phyloP scores from a whole-genome alignment of 1,140 invertebrate species.

The Dendroctonus ponderosae region DNA sequence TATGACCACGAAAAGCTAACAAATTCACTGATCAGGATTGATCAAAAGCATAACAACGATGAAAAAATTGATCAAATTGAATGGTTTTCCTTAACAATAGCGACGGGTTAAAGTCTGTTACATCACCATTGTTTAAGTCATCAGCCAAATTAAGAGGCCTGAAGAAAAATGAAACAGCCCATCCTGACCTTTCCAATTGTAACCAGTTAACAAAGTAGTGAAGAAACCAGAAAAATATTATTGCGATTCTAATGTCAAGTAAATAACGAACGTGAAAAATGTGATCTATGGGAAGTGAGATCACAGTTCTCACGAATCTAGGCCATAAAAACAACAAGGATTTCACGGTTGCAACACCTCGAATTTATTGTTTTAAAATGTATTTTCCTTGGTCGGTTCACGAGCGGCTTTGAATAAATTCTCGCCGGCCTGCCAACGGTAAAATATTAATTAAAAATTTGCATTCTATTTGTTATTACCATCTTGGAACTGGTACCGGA shows the following conservation, averaged over 20 bases:
- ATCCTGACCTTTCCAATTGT: too few relatives aligned
- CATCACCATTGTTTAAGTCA: too few relatives aligned
- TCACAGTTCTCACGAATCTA: slow-evolving; percentile 9
- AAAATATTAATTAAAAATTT: background rate
- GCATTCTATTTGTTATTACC: background rate
- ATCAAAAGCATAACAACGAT: too few relatives aligned
- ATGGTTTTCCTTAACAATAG: too few relatives aligned
- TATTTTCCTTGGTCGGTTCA: too few relatives aligned
- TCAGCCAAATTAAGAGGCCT: background rate
- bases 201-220: background rate
- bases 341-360: background rate
- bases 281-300: slow-evolving; percentile 5
- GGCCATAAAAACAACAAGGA: background rate
- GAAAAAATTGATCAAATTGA: too few relatives aligned
- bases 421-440: background rate
- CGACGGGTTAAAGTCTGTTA: too few relatives aligned
- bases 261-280: background rate
- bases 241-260: slow-evolving; percentile 8
- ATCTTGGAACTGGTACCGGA: background rate
- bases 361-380: slow-evolving; percentile 1
- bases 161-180: background rate
- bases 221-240: background rate
- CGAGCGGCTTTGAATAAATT: background rate
- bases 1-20: too few relatives aligned
- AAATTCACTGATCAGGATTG: too few relatives aligned